Conservation (phyloP, 2,113 vertebrate species). For the Xerus inauris region DNA sequence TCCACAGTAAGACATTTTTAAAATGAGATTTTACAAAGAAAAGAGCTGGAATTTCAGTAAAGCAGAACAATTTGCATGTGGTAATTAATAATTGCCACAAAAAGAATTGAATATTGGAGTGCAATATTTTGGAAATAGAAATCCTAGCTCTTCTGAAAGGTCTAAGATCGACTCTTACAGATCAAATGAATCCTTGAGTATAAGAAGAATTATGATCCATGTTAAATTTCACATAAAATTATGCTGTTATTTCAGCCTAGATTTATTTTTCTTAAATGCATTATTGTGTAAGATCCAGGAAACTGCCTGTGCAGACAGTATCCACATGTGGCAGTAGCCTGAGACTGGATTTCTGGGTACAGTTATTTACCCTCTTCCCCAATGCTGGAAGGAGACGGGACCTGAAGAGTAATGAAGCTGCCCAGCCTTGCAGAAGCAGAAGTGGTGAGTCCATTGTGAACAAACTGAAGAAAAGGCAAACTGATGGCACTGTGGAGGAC, state of each 20-base stretch:
- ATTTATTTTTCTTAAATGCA: constrained; percentile 55
- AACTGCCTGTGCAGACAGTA: constrained; percentile 1
- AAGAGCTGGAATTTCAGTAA: neutral
- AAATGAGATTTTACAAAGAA: neutral
- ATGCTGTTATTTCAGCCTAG: neutral
- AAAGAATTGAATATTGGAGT: neutral
- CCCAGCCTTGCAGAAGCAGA: neutral
- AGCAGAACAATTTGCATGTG: neutral
- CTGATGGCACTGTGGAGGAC: neutral
- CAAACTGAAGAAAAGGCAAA: neutral
- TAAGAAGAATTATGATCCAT: neutral
- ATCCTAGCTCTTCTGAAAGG: neutral
- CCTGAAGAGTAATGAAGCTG: neutral
- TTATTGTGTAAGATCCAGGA: constrained; percentile 35
- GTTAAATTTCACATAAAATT: constrained; percentile 39
- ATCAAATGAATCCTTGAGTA: neutral
- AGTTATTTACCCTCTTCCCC: neutral
- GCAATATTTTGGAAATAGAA: neutral
- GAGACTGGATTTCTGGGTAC: neutral
- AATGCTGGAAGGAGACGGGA: neutral
- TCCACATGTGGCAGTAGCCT: neutral
- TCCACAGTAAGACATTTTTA: neutral
- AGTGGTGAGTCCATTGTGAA: neutral
- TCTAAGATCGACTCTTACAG: neutral
- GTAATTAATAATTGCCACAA: neutral